Evolutionary conservation across 1,140 invertebrate genomes (phyloP), one percentile per base, ranked within the genome.

Genomic region (Drosophila ironensis): DNA sequence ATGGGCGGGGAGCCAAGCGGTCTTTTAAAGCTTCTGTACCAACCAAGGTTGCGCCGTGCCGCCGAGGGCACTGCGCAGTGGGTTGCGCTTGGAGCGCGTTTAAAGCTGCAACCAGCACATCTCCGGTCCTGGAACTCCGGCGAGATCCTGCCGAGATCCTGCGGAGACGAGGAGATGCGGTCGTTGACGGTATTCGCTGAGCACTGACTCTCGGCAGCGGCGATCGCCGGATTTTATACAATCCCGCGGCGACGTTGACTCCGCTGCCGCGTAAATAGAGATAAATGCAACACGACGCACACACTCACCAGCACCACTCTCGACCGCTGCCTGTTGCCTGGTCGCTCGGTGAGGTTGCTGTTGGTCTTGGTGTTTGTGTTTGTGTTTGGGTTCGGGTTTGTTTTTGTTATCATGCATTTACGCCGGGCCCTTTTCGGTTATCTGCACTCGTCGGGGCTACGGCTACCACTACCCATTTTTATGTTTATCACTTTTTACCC

Each of bases 1-100:
- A 25, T 14, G 28, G 6, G 33, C 24, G 30, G 41, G 19, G 45
- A 57, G 66, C 22, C 64, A 69, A 69, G 38, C 66, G 42, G 52
- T 46, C 30, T 72, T n/a, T 57, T 82, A 82, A 82, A 82, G 77
- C 77, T 82, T 47, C 61, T 54, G 27, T 66, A 82, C 72, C 77
- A 82, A 69, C 68, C 77, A 69, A 68, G 12, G 33, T 63, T 24
- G 63, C 60, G 60, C 48, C 20, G 25, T 30, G 45, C 45, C 45
- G 24, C 16, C 9, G 6, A 51, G 20, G 24, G 24, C 53, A 22
- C 11, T 38, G 38, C 60, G 60, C 48, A 38, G 56, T 7, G 25
- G 37, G 12, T 42, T 72, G 72, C 77, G 72, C 77, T 82, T 50
- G 11, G 20, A 82, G 77, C 77, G 77, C 72, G 40, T 16, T 72